Conservation (phyloP, 2,888 invertebrate genomes). For the Brachypalpus laphriformis region DNA sequence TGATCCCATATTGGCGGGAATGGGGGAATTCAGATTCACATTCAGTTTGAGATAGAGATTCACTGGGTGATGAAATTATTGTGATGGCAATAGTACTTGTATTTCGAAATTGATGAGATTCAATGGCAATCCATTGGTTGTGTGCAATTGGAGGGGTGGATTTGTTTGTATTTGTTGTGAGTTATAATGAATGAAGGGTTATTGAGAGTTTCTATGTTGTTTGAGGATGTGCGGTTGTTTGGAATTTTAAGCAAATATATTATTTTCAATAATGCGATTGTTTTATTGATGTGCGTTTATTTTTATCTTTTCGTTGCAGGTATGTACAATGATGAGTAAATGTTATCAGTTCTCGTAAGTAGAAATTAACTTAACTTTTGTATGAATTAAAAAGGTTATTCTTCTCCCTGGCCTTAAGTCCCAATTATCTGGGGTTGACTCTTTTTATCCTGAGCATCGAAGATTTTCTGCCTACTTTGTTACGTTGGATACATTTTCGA, state of each 20-base stretch:
- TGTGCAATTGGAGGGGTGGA: slow-evolving; percentile 6
- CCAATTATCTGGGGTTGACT: too few relatives aligned
- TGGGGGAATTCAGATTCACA: background rate
- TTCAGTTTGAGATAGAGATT: background rate
- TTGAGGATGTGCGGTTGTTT: background rate
- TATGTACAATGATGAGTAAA: too few relatives aligned
- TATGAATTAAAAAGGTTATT: too few relatives aligned
- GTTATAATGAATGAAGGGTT: slow-evolving; percentile 4
- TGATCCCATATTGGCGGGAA: slow-evolving; percentile 8
- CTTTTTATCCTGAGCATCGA: too few relatives aligned
- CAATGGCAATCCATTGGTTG: slow-evolving; percentile 27
- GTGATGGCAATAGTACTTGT: slow-evolving; percentile 7
- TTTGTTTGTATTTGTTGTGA: slow-evolving; percentile 5
- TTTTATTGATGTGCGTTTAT: background rate
- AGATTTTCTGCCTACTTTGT: too few relatives aligned
- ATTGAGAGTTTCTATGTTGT: background rate
- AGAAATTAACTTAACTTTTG: too few relatives aligned
- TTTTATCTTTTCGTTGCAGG: background rate
- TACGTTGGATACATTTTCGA: too few relatives aligned
- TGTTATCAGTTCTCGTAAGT: too few relatives aligned
- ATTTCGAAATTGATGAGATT: slow-evolving; percentile 49
- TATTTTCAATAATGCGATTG: background rate
- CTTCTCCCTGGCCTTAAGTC: too few relatives aligned
- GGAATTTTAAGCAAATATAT: background rate
- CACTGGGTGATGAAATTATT: slow-evolving; percentile 11